Evolutionary conservation across 2,888 invertebrate genomes (phyloP), one percentile per base, ranked within the genome.

Genomic region (Gymnocheta viridis): DNA sequence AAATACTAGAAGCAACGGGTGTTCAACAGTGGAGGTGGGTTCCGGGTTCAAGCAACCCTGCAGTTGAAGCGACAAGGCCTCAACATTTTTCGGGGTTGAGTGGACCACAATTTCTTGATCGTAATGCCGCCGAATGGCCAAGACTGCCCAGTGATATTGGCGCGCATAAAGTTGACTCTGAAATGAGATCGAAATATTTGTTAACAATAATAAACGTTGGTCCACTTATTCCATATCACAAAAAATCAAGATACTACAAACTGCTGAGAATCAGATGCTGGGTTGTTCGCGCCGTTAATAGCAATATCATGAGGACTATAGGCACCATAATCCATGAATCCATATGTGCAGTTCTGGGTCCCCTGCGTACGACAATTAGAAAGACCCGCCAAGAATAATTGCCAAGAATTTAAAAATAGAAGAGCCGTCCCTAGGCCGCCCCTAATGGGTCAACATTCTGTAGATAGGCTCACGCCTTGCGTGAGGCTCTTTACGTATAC

Each of bases 281-380:
- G 62, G 35, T 73, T 2, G n/a, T 24, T 9, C 74, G 74, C 12
- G 62, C 74, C 4, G 35, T 24, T 72, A 14, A 62, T n/a, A 19
- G 17, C 35, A 58, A 27, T 73, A 73, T 22, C 67, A 81, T 27
- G 47, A 66, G 14, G 22, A 73, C 22, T 74, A 62, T 14, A 66
- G 35, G 2, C 81, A 73, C 19, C 80, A 81, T 38, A 81, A 73
- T 27, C n/a, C 60, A 67, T 7, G 73, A 81, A 29, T 54, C 73
- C 14, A 24, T 73, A 0, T 56, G 62, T 32, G n/a, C n/a, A 58
- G 32, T 72, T 44, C 29, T 72, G 72, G 47, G 32, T 72, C 5
- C 72, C 72, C 1, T 2, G 58, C 19, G 32, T 58, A 14, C 14
- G 72, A n/a, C 56, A 29, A 10, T 1, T 56, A 14, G 17, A 56